A percentile compares a stretch with the other conserved stretches of the same genome.
These are phyloP conservation scores for Thereva unica DNA, from an alignment of 2,888 invertebrate genomes.

Conservation along the genomic window DNA sequence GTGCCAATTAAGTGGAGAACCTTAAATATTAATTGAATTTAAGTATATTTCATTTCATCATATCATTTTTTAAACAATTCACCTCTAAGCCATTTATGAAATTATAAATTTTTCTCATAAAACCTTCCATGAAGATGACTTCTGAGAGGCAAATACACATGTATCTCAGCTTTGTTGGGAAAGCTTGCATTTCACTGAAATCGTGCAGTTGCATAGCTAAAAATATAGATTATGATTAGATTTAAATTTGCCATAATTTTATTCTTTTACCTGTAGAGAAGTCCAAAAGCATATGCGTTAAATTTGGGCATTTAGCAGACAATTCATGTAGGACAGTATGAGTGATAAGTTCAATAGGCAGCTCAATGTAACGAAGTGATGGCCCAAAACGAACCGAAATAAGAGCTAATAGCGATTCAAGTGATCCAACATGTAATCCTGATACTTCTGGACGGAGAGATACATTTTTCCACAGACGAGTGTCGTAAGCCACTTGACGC, in stretches of 20 bases:
- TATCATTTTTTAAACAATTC: neutral
- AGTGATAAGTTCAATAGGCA: slow-evolving; percentile 95
- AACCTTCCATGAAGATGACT: slow-evolving; percentile 99
- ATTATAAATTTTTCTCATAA: slow-evolving; percentile 99
- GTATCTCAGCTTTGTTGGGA: slow-evolving; percentile 94
- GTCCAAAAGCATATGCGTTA: slow-evolving; percentile 94
- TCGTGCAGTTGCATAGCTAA: slow-evolving; percentile 97
- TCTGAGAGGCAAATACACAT: slow-evolving; percentile 97
- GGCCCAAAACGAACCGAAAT: slow-evolving; percentile 88
- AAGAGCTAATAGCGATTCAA: slow-evolving; percentile 84
- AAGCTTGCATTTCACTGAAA: slow-evolving; percentile 98
- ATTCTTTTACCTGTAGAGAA: slow-evolving; percentile 78
- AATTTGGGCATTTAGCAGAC: slow-evolving; percentile 92
- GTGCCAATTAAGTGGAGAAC: slow-evolving; percentile 96
- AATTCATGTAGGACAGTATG: slow-evolving; percentile 96
- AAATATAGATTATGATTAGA: slow-evolving; percentile 24
- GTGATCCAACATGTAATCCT: slow-evolving; percentile 71
- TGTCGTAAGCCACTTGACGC: slow-evolving; percentile 94
- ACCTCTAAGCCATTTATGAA: slow-evolving; percentile 95
- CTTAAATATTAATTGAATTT: slow-evolving; percentile 22
- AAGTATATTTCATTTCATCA: neutral
- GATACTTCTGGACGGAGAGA: slow-evolving; percentile 96
- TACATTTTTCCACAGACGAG: slow-evolving; percentile 92
- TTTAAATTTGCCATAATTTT: neutral
- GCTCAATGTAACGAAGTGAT: slow-evolving; percentile 85